phyloP scores from a whole-genome alignment of 2,113 vertebrate genomes.

The Paedocypris sp. region DNA sequence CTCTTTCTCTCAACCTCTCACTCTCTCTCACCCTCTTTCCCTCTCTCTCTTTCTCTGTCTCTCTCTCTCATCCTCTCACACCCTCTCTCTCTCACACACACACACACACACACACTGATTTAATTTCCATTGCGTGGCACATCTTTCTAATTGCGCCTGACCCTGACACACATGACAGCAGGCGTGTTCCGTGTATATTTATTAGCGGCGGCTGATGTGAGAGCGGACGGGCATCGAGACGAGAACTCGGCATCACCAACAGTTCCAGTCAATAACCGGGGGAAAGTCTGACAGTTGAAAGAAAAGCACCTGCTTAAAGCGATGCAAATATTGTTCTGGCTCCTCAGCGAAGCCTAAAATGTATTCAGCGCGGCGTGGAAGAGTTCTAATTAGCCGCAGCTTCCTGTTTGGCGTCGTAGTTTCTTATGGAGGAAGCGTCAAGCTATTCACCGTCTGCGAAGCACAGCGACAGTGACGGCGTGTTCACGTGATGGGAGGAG shows the following conservation, averaged over 20 bases:
- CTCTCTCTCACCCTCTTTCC: too few relatives aligned
- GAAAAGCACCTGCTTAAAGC: slow-evolving; percentile 37
- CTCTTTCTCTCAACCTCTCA: too few relatives aligned
- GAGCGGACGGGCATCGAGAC: slow-evolving; percentile 3
- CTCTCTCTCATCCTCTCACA: too few relatives aligned
- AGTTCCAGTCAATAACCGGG: slow-evolving; percentile 33
- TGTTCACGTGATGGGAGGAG: background rate
- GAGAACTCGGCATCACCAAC: slow-evolving; percentile 7
- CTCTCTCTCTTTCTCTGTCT: too few relatives aligned
- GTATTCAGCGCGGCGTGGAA: slow-evolving; percentile 33
- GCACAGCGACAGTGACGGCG: slow-evolving; percentile 14
- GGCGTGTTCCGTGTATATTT: slow-evolving; percentile 2
- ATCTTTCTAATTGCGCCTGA: slow-evolving; percentile 14
- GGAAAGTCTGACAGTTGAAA: slow-evolving; percentile 40
- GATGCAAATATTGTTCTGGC: slow-evolving; percentile 40
- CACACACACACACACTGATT: background rate
- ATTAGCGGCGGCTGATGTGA: slow-evolving; percentile 18
- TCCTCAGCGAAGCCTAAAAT: slow-evolving; percentile 42
- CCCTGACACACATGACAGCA: slow-evolving; percentile 2
- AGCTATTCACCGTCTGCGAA: slow-evolving; percentile 22
- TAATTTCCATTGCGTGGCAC: background rate
- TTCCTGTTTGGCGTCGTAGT: background rate
- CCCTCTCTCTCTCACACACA: too few relatives aligned
- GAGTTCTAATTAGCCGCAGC: slow-evolving; percentile 42
- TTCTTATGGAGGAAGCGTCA: slow-evolving; percentile 16